A percentile compares a stretch with the other conserved stretches of the same genome.
Evolutionary conservation across 2,888 invertebrate species (phyloP).

Genomic region (Elysia crispata): DNA sequence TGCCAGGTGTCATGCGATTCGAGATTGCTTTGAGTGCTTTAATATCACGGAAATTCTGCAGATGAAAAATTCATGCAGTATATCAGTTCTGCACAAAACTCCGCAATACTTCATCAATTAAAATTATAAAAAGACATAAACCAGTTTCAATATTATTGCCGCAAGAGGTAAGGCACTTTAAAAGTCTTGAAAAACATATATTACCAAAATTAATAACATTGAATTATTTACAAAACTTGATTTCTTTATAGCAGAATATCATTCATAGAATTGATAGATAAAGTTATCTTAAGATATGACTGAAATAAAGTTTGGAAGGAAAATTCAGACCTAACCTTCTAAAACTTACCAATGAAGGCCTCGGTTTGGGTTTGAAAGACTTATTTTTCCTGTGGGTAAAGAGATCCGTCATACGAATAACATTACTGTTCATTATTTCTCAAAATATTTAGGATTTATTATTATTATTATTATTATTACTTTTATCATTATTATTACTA

Average conservation of each 20-base stretch:
- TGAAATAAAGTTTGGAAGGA: background rate
- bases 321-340: too few relatives aligned
- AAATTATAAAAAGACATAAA: background rate
- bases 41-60: conserved; percentile 89
- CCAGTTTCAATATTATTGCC: background rate
- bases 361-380: conserved; percentile 87
- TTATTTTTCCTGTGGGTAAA: conserved; percentile 88
- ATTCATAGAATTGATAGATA: background rate
- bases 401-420: background rate
- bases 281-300: background rate
- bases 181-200: too few relatives aligned
- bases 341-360: conserved; percentile 85
- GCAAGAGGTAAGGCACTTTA: too few relatives aligned
- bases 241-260: background rate
- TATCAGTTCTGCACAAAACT: background rate
- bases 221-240: background rate
- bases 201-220: too few relatives aligned
- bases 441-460: too few relatives aligned
- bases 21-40: conserved; percentile 94
- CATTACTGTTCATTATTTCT: too few relatives aligned
- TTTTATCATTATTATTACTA: conserved; percentile 84
- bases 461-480: background rate
- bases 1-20: conserved; percentile 82
- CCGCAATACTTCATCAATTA: background rate
- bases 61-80: too few relatives aligned